Evolutionary conservation across 2,113 vertebrate genomes (phyloP), one percentile per base, ranked within the genome.

Genomic region (Irena cyanogastra): DNA sequence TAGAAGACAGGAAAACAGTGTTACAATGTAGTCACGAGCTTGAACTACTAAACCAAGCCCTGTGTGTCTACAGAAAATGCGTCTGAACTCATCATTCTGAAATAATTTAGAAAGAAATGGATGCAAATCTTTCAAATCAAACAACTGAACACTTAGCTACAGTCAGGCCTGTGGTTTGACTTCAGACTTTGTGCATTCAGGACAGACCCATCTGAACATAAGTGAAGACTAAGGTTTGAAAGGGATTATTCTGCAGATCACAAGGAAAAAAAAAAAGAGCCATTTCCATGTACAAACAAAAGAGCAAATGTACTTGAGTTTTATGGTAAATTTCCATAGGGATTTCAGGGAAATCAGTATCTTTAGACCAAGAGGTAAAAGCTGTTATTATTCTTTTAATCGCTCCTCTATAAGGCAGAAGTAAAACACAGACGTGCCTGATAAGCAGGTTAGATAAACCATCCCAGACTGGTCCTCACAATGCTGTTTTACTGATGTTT

Each of bases 1-100:
- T 99, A 96, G 63, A 95, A 96, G 54, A 86, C 11, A 91, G 96
- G 63, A 94, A 50, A 87, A 57, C 11, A 14, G 33, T 47, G 47
- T 95, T 92, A 93, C 3, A 8, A 39, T 13, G 30, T 11, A 66
- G 30, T 68, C 16, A 23, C 18, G 33, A 93, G 37, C 23, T 24
- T 60, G 45, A 45, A 71, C 59, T 79, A 50, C 27, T 69, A 69
- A 68, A 79, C 35, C 33, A 83, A 81, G 84, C 31, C 13, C n/a
- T 47, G 26, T 6, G 16, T 28, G 21, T 44, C 63, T 44, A 28
- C 26, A 72, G 39, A 45, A 69, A 75, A 18, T 24, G 42, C 22
- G 14, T 64, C 53, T 80, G 50, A 89, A 91, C 12, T 72, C 22
- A n/a, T 56, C 2, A 33, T 33, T 90, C 41, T 33, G n/a, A 89